phyloP scores from a whole-genome alignment of 2,113 vertebrate genomes.

The Mohoua ochrocephala region DNA sequence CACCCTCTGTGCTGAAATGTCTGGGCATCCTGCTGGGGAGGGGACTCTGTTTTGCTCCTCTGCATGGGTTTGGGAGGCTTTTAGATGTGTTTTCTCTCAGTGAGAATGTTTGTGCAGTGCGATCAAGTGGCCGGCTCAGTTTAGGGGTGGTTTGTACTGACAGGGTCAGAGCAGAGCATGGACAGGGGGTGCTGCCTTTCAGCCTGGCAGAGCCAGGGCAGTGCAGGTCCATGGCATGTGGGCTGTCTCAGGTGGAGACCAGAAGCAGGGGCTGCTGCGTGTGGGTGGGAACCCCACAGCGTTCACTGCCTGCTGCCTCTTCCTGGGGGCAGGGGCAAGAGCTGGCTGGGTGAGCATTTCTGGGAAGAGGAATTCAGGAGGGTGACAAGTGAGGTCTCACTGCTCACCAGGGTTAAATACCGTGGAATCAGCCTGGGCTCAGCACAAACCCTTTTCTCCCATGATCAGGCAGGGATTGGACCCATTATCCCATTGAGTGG shows the following conservation, averaged over 20 bases:
- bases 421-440: not conserved
- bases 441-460: not conserved
- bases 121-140: not conserved
- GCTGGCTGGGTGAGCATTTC: not conserved
- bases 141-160: not conserved
- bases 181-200: not conserved
- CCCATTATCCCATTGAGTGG: not conserved
- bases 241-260: not conserved
- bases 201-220: not conserved
- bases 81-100: not conserved
- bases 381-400: not conserved
- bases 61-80: not conserved
- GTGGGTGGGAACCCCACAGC: accelerated
- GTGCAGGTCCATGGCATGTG: not conserved
- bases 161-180: not conserved
- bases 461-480: not conserved
- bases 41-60: not conserved
- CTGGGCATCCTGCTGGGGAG: not conserved
- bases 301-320: not conserved
- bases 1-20: not conserved
- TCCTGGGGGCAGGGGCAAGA: not conserved
- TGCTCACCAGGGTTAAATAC: not conserved
- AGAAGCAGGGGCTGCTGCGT: not conserved
- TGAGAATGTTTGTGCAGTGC: not conserved
- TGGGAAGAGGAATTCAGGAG: not conserved